Percentiles rank a stretch among this genome's conserved stretches.
These are phyloP conservation scores for Antedon mediterranea DNA, from an alignment of 53 echinoderm and acorn worm species.

Conservation along the genomic window DNA sequence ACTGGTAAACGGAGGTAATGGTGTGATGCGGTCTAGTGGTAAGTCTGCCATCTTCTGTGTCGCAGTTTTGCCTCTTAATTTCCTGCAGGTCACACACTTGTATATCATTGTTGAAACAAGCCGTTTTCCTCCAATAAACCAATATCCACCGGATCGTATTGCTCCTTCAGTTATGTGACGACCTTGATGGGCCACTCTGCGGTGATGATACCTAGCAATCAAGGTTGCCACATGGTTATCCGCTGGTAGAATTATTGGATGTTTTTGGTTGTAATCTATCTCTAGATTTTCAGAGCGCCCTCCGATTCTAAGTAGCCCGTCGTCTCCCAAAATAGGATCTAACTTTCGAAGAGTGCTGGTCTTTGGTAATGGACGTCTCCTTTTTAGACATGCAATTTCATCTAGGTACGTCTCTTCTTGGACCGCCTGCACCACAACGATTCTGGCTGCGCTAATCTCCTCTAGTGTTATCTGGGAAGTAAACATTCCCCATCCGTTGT, in stretches of 20 bases:
- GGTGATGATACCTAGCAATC: no score
- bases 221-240: no score
- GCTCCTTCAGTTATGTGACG: no score
- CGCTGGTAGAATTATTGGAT: no score
- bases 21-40: constrained; percentile 9
- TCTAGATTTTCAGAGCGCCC: no score
- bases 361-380: neutral
- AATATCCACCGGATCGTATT: constrained; percentile 3
- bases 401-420: constrained; percentile 6
- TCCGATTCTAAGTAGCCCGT: no score
- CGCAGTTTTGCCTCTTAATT: constrained; percentile 19
- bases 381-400: neutral
- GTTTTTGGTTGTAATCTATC: no score
- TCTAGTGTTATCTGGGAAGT: no score
- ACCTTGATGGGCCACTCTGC: no score
- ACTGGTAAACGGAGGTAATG: constrained; percentile 23
- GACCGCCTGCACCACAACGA: neutral
- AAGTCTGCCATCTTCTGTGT: constrained; percentile 35
- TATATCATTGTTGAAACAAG: constrained; percentile 12
- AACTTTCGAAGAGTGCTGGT: constrained; percentile 6
- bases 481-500: no score
- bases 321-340: neutral
- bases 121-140: constrained; percentile 14
- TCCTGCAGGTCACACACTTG: constrained; percentile 24
- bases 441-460: neutral